These are phyloP conservation scores for Pithys albifrons DNA, from an alignment of 2,113 vertebrate species.

Conservation along the genomic window DNA sequence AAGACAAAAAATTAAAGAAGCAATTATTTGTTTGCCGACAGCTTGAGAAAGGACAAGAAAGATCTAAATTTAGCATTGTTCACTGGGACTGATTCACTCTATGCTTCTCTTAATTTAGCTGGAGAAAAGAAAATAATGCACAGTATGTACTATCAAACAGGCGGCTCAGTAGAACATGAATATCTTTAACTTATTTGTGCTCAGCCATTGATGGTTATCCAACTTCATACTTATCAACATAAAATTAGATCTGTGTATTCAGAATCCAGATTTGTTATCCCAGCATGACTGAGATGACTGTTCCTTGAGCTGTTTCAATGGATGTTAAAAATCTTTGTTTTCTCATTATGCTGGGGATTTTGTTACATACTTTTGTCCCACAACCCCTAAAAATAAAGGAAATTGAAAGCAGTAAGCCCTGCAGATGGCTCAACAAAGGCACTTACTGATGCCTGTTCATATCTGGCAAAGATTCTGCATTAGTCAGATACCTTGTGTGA, in stretches of 20 bases:
- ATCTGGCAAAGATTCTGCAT: conserved; percentile 1
- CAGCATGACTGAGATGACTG: conserved; percentile 8
- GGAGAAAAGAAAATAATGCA: conserved; percentile 37
- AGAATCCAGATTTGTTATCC: conserved; percentile 31
- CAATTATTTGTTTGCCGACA: conserved; percentile 13
- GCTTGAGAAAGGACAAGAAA: not conserved
- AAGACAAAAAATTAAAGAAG: not conserved
- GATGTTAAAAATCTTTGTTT: not conserved
- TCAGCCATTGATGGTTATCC: conserved; percentile 38
- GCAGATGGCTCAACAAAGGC: not conserved
- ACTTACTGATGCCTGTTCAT: conserved; percentile 1
- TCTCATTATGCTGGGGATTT: not conserved
- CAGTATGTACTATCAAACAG: conserved; percentile 33
- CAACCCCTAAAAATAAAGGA: conserved; percentile 14
- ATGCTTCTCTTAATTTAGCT: conserved; percentile 28
- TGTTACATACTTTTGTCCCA: not conserved
- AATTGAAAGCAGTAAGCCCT: conserved; percentile 10
- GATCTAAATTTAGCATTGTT: not conserved
- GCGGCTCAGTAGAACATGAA: conserved; percentile 39
- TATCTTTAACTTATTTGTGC: conserved; percentile 55
- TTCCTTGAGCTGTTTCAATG: not conserved
- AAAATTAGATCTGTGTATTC: conserved; percentile 46
- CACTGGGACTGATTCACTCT: not conserved
- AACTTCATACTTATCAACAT: conserved; percentile 57
- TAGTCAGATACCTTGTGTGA: not conserved